Base-by-base conservation (phyloP, 2,797 vertebrate genomes). In the Platyrinchus mystaceus region DNA sequence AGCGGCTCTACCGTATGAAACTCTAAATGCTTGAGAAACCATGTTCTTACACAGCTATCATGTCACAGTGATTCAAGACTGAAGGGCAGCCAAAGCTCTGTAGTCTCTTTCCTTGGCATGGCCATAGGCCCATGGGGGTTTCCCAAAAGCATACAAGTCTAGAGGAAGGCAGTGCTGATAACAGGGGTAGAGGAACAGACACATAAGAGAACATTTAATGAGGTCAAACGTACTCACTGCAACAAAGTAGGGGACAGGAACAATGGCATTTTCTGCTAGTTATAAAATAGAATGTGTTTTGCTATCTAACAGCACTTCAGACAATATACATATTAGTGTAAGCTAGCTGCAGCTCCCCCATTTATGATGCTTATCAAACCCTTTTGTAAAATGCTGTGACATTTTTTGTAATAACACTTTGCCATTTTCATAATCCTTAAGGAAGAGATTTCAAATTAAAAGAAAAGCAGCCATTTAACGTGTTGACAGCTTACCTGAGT, bases 1-100 rank as follows among this genome's bases (percentile, higher is more conserved):
- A 2, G 18, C 28, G 43, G 9, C 5, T 44, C 19, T 76, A 55
- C 3, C 0, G 0, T 26, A 14, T 15, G 32, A 49, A 80, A 80
- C 11, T 44, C 22, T 27, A 84, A 44, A 18, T 49, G 14, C 21
- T 44, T 64, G 34, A 60, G 50, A 55, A 15, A 14, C 4, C 12
- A 14, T 8, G 22, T 28, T 20, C 9, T 49, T 14, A 24, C 10
- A 22, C 8, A 66, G 24, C 23, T 39, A 24, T 41, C 13, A 10
- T 20, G 41, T 36, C 15, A 26, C 13, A n/a, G 39, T 12, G n/a
- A 36, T 23, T 75, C 19, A 60, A 47, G 41, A 64, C 36, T 62
- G 43, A 80, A 70, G n/a, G 39, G 21, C 14, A 62, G 9, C 5
- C 34, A 49, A 9, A 1, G 0, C n/a, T 23, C 19, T 70, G 6